Conservation (phyloP, 2,888 invertebrate genomes). For the Troglohyphantes excavatus region DNA sequence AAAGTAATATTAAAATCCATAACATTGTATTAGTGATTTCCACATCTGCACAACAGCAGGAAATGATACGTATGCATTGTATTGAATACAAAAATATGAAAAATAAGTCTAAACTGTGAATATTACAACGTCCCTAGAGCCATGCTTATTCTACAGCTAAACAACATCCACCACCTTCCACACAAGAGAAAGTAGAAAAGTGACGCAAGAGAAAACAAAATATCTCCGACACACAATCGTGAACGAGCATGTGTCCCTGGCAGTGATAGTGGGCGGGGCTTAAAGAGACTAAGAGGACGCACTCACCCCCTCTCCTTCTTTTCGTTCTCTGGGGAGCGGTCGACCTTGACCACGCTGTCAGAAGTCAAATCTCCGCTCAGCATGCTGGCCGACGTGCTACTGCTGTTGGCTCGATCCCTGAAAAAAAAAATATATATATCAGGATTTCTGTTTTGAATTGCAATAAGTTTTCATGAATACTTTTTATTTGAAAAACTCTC, state of each 20-base stretch:
- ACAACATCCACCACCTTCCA: constrained; percentile 12
- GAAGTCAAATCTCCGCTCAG: constrained; percentile 72
- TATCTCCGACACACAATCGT: constrained; percentile 50
- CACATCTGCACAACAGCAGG: too few species aligned
- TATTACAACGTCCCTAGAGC: too few species aligned
- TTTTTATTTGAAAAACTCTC: too few species aligned
- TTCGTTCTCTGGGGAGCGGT: constrained; percentile 74
- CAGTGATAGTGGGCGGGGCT: constrained; percentile 30
- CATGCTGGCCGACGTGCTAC: constrained; percentile 76
- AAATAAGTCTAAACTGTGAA: too few species aligned
- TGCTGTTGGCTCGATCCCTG: constrained; percentile 75
- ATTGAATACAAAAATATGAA: too few species aligned
- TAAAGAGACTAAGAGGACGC: constrained; percentile 37
- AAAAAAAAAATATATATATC: too few species aligned
- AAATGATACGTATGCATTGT: too few species aligned
- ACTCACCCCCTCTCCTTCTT: constrained; percentile 78
- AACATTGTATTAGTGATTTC: too few species aligned
- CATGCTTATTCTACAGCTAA: constrained; percentile 5
- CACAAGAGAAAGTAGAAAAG: constrained; percentile 23
- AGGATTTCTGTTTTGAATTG: too few species aligned
- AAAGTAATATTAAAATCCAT: too few species aligned
- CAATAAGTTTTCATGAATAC: too few species aligned
- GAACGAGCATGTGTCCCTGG: constrained; percentile 56
- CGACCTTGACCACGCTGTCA: constrained; percentile 63
- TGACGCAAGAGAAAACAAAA: constrained; percentile 17